Percentiles rank a stretch among this genome's conserved stretches.
Conservation (phyloP, 2,888 invertebrate genomes). For the Diaprepes abbreviatus region DNA sequence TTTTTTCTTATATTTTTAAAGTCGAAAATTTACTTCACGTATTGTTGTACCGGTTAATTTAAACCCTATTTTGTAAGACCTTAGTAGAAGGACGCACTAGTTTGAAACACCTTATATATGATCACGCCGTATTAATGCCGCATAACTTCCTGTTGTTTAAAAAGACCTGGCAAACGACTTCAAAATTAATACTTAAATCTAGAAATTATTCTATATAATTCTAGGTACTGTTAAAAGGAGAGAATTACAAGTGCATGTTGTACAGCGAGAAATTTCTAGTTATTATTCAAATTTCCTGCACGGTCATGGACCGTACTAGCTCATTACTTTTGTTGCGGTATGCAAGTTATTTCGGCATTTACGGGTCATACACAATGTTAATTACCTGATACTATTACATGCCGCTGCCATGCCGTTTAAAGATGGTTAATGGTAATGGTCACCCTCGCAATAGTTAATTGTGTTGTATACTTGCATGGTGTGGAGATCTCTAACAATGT, state of each 20-base stretch:
- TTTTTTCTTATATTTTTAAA: too few relatives aligned
- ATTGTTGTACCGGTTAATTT: too few relatives aligned
- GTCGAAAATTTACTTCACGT: too few relatives aligned
- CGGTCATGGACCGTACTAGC: slow-evolving; percentile 1
- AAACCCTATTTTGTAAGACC: too few relatives aligned
- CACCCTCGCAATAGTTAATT: slow-evolving; percentile 11
- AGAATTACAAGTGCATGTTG: neutral
- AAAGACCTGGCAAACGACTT: too few relatives aligned
- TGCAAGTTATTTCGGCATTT: slow-evolving; percentile 24
- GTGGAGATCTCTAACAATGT: slow-evolving; percentile 5
- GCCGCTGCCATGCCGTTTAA: slow-evolving; percentile 1
- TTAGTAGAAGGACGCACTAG: too few relatives aligned
- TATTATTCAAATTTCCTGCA: slow-evolving; percentile 3
- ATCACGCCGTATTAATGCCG: too few relatives aligned
- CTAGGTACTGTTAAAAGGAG: neutral
- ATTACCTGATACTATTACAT: slow-evolving; percentile 19
- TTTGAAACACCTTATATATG: too few relatives aligned
- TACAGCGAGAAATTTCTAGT: neutral
- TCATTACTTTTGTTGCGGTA: slow-evolving; percentile 12
- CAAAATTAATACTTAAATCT: neutral
- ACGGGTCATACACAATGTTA: slow-evolving; percentile 23
- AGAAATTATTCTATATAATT: neutral
- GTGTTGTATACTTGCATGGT: slow-evolving; percentile 4
- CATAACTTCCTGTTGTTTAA: too few relatives aligned
- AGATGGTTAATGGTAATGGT: slow-evolving; percentile 19